Conservation (phyloP, 2,113 vertebrate species). For the Melanerpes formicivorus region DNA sequence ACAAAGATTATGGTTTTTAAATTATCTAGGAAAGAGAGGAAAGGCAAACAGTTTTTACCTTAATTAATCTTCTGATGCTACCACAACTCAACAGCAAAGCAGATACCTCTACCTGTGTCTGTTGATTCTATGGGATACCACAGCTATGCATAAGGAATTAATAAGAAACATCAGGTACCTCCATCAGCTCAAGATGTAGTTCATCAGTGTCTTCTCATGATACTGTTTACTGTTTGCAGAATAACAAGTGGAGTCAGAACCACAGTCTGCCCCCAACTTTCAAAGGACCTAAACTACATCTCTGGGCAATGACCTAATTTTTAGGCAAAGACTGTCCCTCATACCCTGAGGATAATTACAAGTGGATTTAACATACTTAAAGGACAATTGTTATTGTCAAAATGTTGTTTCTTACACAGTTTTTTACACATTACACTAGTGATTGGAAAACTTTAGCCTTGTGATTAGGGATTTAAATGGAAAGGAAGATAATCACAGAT, state of each 20-base stretch:
- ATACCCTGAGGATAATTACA: neutral
- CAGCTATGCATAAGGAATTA: rapidly evolving
- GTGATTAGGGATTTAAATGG: neutral
- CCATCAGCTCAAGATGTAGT: neutral
- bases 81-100: neutral
- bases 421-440: neutral
- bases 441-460: neutral
- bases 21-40: neutral
- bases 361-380: neutral
- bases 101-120: neutral
- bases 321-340: neutral
- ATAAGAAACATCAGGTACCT: neutral
- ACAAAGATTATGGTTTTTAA: neutral
- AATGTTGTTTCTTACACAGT: neutral
- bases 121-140: neutral
- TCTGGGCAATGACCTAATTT: neutral
- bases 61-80: neutral
- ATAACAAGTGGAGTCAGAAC: neutral
- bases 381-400: neutral
- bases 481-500: neutral
- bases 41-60: neutral
- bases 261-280: neutral
- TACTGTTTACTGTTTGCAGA: neutral
- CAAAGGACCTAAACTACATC: neutral
- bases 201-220: neutral